A percentile compares a stretch with the other conserved stretches of the same genome.
Conservation (phyloP, 2,888 invertebrate species). For the Nyleta sp. region DNA sequence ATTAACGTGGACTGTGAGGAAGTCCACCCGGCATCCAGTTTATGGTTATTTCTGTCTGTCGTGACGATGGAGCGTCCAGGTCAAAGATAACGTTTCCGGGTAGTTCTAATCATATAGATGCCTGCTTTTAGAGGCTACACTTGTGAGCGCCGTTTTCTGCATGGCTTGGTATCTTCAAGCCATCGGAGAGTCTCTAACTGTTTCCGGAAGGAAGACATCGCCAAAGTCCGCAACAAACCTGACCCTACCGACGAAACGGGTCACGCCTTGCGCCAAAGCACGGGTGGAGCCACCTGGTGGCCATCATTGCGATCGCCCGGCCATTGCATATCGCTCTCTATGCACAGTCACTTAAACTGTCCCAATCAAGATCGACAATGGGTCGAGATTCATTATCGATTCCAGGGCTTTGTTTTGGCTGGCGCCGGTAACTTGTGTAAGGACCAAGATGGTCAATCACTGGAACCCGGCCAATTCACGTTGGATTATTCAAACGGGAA, state of each 20-base stretch:
- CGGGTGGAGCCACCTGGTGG: slow-evolving; percentile 28
- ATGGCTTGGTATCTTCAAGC: slow-evolving; percentile 42
- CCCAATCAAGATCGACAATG: slow-evolving; percentile 46
- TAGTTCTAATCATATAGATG: slow-evolving; percentile 37
- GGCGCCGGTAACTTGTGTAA: slow-evolving; percentile 5
- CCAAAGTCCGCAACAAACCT: slow-evolving; percentile 44
- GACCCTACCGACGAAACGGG: slow-evolving; percentile 20
- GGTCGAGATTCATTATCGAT: slow-evolving; percentile 46
- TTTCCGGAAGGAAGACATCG: slow-evolving; percentile 52
- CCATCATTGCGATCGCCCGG: no score
- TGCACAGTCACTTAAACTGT: slow-evolving; percentile 25
- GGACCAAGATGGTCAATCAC: slow-evolving; percentile 32
- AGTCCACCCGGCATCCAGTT: slow-evolving; percentile 3
- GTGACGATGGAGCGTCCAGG: slow-evolving; percentile 21
- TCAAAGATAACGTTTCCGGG: slow-evolving; percentile 48
- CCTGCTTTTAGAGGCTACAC: slow-evolving; percentile 22
- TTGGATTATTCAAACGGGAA: slow-evolving; percentile 14
- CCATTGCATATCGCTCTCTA: slow-evolving; percentile 19
- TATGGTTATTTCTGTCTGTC: slow-evolving; percentile 34
- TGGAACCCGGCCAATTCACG: slow-evolving; percentile 26
- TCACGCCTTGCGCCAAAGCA: slow-evolving; percentile 32
- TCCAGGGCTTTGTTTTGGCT: slow-evolving; percentile 32
- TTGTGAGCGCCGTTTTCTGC: slow-evolving; percentile 30
- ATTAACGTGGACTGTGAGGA: slow-evolving; percentile 17
- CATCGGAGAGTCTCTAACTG: slow-evolving; percentile 33